Conservation (phyloP, 2,113 vertebrate species). For the Sinocyclocheilus anophthalmus region DNA sequence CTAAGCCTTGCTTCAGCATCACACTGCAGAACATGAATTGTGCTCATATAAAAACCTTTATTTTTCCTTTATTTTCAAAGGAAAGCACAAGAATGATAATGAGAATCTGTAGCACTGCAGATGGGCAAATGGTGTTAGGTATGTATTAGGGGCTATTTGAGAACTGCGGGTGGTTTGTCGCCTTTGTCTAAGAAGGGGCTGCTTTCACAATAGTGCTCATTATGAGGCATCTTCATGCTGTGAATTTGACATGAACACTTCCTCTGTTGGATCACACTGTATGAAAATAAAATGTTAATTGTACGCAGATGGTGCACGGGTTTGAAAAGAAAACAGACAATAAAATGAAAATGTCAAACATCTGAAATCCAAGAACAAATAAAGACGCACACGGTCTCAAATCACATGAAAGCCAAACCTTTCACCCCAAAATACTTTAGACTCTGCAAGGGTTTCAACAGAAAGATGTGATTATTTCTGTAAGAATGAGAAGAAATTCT, state of each 20-base stretch:
- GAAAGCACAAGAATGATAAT: constrained; percentile 19
- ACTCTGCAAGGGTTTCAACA: not conserved
- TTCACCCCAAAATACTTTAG: not conserved
- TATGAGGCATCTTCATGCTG: constrained; percentile 56
- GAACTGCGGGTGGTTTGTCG: constrained; percentile 43
- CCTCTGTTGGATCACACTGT: constrained; percentile 56
- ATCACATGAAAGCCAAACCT: not conserved
- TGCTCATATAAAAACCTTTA: not conserved
- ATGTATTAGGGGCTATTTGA: constrained; percentile 36
- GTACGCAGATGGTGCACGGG: constrained; percentile 47
- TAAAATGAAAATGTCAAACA: constrained; percentile 43
- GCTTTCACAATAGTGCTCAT: constrained; percentile 59
- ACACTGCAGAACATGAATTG: constrained; percentile 20
- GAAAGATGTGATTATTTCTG: not conserved
- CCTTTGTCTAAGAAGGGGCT: constrained; percentile 49
- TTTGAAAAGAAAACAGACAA: constrained; percentile 29
- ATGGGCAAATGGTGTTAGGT: constrained; percentile 28
- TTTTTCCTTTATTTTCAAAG: not conserved
- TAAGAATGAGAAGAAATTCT: not conserved
- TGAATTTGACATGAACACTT: constrained; percentile 56
- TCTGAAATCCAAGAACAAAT: not conserved
- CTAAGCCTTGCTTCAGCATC: constrained; percentile 6
- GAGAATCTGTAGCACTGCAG: constrained; percentile 25
- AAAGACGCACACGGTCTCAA: not conserved
- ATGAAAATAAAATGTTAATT: constrained; percentile 55